Evolutionary conservation across 2,113 vertebrate genomes (phyloP), one percentile per base, ranked within the genome.

Genomic region (Sinocyclocheilus maitianheensis): DNA sequence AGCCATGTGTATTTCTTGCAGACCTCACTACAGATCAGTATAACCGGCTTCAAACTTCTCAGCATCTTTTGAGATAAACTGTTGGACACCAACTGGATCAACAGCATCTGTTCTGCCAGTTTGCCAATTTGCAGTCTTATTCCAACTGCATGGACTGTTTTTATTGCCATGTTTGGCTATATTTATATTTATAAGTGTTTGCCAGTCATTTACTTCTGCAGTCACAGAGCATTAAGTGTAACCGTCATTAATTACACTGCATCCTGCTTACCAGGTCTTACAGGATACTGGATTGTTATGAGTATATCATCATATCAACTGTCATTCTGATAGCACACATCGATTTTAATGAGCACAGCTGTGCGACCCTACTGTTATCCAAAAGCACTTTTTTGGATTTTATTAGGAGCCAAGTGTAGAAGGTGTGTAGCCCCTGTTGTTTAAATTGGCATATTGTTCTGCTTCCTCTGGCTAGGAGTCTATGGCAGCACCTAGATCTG

Each of bases 331-430:
- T 63, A 24, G 58, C 78, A 46, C n/a, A 26, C 20, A 24, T 24
- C 11, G 37, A 71, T 24, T 12, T 58, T 14, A 60, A 0, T 69
- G 53, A 72, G 51, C 34, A 30, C 62, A 69, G 48, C 51, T 51
- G 62, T 60, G 71, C 7, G 1, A 20, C 30, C n/a, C 24, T 14
- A 3, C 46, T 72, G 13, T 55, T 77, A 26, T 65, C n/a, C 84
- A 85, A 85, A 71, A 58, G 8, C 65, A n/a, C 22, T n/a, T 48
- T n/a, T 62, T 43, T 46, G 37, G 26, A 20, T 24, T 85, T 85
- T 65, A 6, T 43, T 81, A 85, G 55, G 80, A n/a, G 74, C 72
- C 72, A 75, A n/a, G 60, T 3, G 9, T 60, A 46, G 22, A 46
- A 46, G 58, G 40, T 81, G 60, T 11, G 8, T 46, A 48, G 3